Evolutionary conservation across 2,797 vertebrate genomes (phyloP).

Genomic region (Nannoperca obscura): DNA sequence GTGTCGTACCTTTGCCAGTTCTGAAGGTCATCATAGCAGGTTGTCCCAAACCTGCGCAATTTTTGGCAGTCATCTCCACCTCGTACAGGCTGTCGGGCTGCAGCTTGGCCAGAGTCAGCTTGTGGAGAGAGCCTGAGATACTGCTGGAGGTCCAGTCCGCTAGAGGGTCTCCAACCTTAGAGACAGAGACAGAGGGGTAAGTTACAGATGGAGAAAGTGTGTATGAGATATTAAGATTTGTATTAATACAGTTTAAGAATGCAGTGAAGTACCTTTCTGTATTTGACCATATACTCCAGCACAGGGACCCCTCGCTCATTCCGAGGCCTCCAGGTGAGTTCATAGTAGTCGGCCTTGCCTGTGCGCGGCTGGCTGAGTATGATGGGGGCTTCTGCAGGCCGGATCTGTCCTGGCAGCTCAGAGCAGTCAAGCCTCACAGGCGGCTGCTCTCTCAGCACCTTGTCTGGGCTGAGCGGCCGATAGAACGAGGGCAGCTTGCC

Average conservation of each 20-base stretch:
- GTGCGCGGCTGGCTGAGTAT: conserved; percentile 96
- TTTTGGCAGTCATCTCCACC: conserved; percentile 96
- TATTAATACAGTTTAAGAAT: neutral
- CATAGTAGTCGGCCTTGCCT: conserved; percentile 94
- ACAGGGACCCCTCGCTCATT: conserved; percentile 88
- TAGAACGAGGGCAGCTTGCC: conserved; percentile 78
- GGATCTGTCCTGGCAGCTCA: conserved; percentile 79
- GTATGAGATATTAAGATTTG: fast-evolving
- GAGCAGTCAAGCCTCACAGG: conserved; percentile 86
- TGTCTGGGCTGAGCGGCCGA: conserved; percentile 83
- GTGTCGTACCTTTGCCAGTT: conserved; percentile 87
- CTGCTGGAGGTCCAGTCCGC: conserved; percentile 90
- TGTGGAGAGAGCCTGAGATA: conserved; percentile 90
- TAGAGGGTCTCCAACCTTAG: conserved; percentile 88
- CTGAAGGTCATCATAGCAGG: conserved; percentile 99
- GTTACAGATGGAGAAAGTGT: neutral
- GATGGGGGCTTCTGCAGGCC: conserved; percentile 92
- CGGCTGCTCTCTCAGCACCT: conserved; percentile 83
- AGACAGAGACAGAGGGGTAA: neutral
- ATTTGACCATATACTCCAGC: conserved; percentile 94
- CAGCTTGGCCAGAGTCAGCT: conserved; percentile 90
- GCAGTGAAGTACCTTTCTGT: conserved; percentile 90
- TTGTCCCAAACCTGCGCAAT: conserved; percentile 95
- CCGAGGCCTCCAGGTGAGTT: conserved; percentile 94
- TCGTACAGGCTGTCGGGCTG: conserved; percentile 96